Evolutionary conservation across 2,888 invertebrate species (phyloP), one percentile per base, ranked within the genome.

Genomic region (Morpho deidamia): DNA sequence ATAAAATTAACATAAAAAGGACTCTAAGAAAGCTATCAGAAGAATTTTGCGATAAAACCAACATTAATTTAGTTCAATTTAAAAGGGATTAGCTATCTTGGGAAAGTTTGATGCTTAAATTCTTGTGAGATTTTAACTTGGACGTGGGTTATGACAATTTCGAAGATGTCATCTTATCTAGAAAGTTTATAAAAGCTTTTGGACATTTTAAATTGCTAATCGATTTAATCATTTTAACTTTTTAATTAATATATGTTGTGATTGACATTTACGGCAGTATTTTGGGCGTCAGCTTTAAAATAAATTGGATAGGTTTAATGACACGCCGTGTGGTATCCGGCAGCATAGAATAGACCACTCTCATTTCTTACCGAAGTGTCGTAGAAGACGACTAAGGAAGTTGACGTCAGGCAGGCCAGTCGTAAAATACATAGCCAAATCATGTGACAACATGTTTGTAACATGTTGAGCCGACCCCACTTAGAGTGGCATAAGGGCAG

Each of bases 41-140:
- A 58, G 58, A 53, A 58, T 53, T 55, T 35, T 32, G 37, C 46
- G 69, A 70, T 75, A 72, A 76, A 71, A 70, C 73, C 69, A 65
- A 71, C 70, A 75, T 75, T 76, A 76, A 81, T 76, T 78, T 70
- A 66, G 66, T 70, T 70, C 70, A 76, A 76, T 79, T 74, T 72
- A 69, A 75, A 67, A 72, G 59, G 74, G 73, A 75, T 80, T 79
- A 55, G 53, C 51, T 53, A 59, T 61, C 59, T 51, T 33, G 45
- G 52, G 32, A 53, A 60, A 57, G 40, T 60, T 58, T 23, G 51
- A 47, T 48, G 53, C 56, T 56, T 56, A 51, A 58, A 53, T 51
- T 48, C 51, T 35, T 42, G 41, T 37, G 42, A 44, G 51, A 51
- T 23, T 14, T 44, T 33, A 34, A 56, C n/a, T 48, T 56, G 37